These are phyloP conservation scores for Thamnophis elegans DNA, from an alignment of 2,797 vertebrate species.

Conservation along the genomic window DNA sequence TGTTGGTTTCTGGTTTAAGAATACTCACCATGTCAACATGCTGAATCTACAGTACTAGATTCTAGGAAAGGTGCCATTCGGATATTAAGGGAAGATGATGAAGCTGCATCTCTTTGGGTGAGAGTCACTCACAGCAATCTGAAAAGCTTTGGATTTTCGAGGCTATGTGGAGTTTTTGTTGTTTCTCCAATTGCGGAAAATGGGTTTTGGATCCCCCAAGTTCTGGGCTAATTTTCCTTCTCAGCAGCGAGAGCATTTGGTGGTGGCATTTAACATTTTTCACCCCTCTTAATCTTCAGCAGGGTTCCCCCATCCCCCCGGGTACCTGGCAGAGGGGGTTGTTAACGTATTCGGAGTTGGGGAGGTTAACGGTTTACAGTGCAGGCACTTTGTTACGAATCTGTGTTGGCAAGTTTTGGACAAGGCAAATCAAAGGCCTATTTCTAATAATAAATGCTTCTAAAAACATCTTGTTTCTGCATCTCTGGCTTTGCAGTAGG, in stretches of 20 bases:
- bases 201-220: neutral
- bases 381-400: neutral
- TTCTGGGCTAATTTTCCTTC: neutral
- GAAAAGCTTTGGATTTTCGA: too few relatives aligned
- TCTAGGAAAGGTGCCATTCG: neutral
- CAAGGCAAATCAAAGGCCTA: conserved; percentile 60
- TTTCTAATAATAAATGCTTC: conserved; percentile 78
- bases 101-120: neutral
- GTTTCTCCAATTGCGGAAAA: neutral
- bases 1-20: neutral
- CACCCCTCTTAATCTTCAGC: neutral
- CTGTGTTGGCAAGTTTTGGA: conserved; percentile 31
- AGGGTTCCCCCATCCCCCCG: neutral
- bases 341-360: neutral
- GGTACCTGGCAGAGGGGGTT: neutral
- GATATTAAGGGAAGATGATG: too few relatives aligned
- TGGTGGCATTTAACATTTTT: neutral
- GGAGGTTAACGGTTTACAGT: neutral
- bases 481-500: neutral
- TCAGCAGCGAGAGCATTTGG: neutral
- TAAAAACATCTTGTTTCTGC: conserved; percentile 32
- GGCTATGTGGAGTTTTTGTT: neutral
- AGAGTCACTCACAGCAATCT: too few relatives aligned
- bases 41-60: neutral
- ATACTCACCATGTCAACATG: neutral